Percentiles rank a stretch among this genome's conserved stretches.
These are phyloP conservation scores for Phalacrocorax brasilianus DNA, from an alignment of 2,113 vertebrate species.

Conservation along the genomic window DNA sequence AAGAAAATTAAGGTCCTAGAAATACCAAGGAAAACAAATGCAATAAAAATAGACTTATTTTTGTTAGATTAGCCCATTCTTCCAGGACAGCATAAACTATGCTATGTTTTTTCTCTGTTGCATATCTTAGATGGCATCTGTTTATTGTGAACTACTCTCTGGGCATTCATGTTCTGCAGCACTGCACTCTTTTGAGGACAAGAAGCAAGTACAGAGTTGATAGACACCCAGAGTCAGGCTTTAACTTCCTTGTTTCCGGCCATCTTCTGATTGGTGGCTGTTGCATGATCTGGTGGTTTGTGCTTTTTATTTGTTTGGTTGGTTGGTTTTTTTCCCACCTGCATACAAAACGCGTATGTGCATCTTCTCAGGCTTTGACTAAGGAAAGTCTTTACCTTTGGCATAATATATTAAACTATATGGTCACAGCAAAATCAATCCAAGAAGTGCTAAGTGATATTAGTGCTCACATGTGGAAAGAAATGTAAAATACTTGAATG, in stretches of 20 bases:
- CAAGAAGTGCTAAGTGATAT: background rate
- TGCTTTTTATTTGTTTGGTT: background rate
- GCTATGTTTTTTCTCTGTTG: background rate
- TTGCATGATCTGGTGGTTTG: background rate
- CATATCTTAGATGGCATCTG: background rate
- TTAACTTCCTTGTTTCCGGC: background rate
- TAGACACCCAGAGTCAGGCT: background rate
- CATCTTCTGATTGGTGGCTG: background rate
- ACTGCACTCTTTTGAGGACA: background rate
- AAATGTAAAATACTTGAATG: background rate
- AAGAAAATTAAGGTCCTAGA: background rate
- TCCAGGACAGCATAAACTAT: background rate
- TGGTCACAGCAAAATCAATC: background rate
- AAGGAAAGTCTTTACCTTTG: background rate
- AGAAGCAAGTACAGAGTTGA: background rate
- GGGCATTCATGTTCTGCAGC: background rate
- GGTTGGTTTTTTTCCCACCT: background rate
- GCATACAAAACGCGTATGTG: background rate
- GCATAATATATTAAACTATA: background rate
- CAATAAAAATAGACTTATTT: background rate
- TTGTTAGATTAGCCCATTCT: background rate
- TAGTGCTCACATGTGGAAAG: background rate
- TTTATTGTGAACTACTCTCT: background rate
- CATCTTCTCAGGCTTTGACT: background rate
- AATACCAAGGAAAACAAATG: background rate